A percentile compares a stretch with the other conserved stretches of the same genome.
phyloP scores from a whole-genome alignment of 2,113 vertebrate species.

The Apodemus speciosus region DNA sequence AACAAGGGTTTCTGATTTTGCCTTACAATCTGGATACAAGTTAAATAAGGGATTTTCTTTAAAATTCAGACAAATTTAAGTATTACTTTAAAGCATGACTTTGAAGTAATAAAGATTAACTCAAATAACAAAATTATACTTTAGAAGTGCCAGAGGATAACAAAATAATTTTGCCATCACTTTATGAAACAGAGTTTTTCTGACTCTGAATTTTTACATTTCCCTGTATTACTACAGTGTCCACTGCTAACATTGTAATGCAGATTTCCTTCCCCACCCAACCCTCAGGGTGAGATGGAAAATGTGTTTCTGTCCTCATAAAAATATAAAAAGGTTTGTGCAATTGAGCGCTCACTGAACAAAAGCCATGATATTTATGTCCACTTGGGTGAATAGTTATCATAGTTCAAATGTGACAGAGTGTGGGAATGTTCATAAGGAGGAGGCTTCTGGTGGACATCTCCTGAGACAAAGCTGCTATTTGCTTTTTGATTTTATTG shows the following conservation, averaged over 20 bases:
- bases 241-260: background rate
- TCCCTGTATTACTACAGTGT: background rate
- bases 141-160: conserved; percentile 31
- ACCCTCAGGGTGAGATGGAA: background rate
- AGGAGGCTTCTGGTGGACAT: background rate
- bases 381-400: background rate
- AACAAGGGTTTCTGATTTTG: conserved; percentile 76
- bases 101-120: conserved; percentile 49
- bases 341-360: background rate
- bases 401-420: background rate
- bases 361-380: background rate
- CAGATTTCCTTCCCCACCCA: background rate
- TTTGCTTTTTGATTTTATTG: background rate
- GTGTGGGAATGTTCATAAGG: background rate
- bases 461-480: background rate
- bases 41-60: conserved; percentile 76
- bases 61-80: conserved; percentile 78
- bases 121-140: background rate
- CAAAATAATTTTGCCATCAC: background rate
- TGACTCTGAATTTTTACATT: background rate
- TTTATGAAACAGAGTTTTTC: background rate
- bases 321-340: background rate
- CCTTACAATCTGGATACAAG: conserved; percentile 74
- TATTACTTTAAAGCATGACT: conserved; percentile 54
- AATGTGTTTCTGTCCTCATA: background rate